Base-by-base conservation (phyloP, 2,113 vertebrate species). In the Girardinichthys multiradiatus region DNA sequence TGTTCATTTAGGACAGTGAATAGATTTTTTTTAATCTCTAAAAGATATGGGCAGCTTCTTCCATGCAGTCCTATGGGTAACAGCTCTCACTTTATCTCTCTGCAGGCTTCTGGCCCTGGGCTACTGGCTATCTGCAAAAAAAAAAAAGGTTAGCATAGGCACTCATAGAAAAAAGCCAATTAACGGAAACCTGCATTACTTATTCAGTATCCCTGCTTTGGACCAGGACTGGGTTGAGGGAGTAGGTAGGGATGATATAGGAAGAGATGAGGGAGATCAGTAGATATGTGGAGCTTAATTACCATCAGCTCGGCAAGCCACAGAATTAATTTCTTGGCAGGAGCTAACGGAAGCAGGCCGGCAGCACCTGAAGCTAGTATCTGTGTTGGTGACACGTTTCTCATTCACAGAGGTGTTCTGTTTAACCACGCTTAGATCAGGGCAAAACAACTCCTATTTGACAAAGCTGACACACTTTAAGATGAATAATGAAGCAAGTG, bases 271-370 rank as follows among this genome's bases (percentile, higher is more conserved):
- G 70, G 70, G 61, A 90, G 91, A 94, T 94, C 93, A 93, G 91
- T 92, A 89, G 80, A 87, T 93, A 90, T 86, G 87, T 89, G 80
- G 85, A 89, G 90, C 88, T 94, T 94, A 94, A 94, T 94, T 94
- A 93, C 90, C 57, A 27, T 81, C 80, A 81, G 85, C 87, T 81
- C 80, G 35, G 87, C 86, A 83, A 89, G 83, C 74, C 74, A 88
- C 87, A 74, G 54, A 83, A 73, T 80, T 69, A 84, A 87, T 90
- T 86, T 82, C 78, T 84, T 80, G 60, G 79, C 79, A 86, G 74
- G 26, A 71, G 66, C 42, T 69, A 64, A 64, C 74, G 64, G 66
- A 73, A 80, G 30, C 54, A 76, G 73, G 61, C 64, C 58, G 11
- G 31, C 75, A 65, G 51, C 68, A 79, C 64, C 81, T 31, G 4